These are phyloP conservation scores for Drosophila anceps DNA, from an alignment of 2,888 invertebrate species.

Conservation along the genomic window DNA sequence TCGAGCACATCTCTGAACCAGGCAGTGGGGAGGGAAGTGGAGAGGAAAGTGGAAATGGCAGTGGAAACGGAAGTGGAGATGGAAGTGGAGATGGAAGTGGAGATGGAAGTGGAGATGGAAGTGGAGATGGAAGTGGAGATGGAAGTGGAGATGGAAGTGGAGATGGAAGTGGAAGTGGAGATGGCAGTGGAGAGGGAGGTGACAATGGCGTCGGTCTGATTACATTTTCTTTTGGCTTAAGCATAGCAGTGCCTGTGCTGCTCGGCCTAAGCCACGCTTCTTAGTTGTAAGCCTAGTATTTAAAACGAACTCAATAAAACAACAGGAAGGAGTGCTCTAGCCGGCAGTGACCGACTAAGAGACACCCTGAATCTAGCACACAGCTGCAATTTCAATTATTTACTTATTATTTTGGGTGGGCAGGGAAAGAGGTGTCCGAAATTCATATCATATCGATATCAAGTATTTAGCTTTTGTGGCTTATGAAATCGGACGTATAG, in stretches of 20 bases:
- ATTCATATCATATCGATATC: neutral
- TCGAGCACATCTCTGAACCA: constrained; percentile 25
- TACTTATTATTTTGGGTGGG: no score
- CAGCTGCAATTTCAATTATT: neutral
- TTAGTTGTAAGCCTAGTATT: constrained; percentile 7
- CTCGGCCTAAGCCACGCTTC: constrained; percentile 30
- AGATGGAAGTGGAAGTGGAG: constrained; percentile 15
- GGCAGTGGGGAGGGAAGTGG: constrained; percentile 29
- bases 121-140: constrained; percentile 20
- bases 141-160: constrained; percentile 20
- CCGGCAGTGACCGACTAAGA: neutral
- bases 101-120: neutral
- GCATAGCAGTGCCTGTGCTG: constrained; percentile 45
- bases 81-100: constrained; percentile 11
- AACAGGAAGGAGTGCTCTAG: neutral
- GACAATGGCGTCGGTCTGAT: constrained; percentile 47
- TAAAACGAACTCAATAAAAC: constrained; percentile 2
- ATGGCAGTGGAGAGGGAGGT: neutral
- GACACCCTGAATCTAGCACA: neutral
- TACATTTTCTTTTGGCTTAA: constrained; percentile 36
- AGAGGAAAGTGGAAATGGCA: constrained; percentile 19
- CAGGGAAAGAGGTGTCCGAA: no score
- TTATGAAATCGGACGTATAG: no score
- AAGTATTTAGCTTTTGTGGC: neutral
- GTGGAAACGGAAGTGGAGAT: constrained; percentile 15